Evolutionary conservation across 2,797 vertebrate genomes (phyloP), one percentile per base, ranked within the genome.

Genomic region (Eulemur albifrons): DNA sequence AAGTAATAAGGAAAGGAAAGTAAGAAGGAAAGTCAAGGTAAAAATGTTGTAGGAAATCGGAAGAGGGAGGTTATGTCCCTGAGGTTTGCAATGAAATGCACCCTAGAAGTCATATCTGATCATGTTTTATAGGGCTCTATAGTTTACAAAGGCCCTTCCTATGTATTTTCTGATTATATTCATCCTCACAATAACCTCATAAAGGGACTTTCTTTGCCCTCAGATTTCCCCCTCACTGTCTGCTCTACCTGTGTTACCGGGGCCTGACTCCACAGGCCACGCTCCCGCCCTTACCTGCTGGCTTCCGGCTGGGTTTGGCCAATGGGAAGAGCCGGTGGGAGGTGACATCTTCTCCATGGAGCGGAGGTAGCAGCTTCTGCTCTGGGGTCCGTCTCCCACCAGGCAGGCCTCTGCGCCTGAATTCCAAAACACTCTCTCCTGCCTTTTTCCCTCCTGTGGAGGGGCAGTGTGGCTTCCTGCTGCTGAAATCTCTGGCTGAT

Each of bases 241-340:
- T 57, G 38, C 38, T 82, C 21, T 91, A 20, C 5, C 23, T 79
- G 48, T 61, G 15, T 43, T 7, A 7, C 35, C 2, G 57, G 7
- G 5, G 13, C 48, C 35, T 30, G 32, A 50, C 5, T 4, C 27
- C 20, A 13, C 5, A 73, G 54, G 63, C 61, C 30, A 11, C 1
- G 0, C 7, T 10, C 23, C 54, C 1, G 5, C 3, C 23, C 14
- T 48, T 9, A 7, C 20, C 67, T 9, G 4, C 43, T 14, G 27
- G 7, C 12, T 83, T 52, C 35, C 4, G 20, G 1, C 2, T 25
- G n/a, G 21, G 45, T 38, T 67, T 80, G 12, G 43, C 50, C 61
- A 70, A 20, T n/a, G 50, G 85, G 50, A 69, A 67, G 43, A 9
- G 7, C 40, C 15, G 40, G 27, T 48, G 43, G 67, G 48, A 82